A percentile compares a stretch with the other conserved stretches of the same genome.
phyloP scores from a whole-genome alignment of 2,888 invertebrate genomes.

The Calliscelio sp. region DNA sequence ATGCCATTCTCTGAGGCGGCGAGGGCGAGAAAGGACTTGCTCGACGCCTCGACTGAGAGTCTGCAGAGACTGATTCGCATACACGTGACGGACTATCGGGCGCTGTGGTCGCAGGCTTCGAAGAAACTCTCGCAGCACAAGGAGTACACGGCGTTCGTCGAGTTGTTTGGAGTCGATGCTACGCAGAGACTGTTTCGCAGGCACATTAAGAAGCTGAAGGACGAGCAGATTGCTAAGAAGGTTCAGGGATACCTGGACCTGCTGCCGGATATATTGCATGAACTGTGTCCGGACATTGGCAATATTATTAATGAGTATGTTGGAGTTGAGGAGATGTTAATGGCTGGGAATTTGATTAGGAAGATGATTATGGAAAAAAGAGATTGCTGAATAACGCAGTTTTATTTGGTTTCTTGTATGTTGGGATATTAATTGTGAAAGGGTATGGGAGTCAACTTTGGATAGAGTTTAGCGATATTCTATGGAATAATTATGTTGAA shows the following conservation, averaged over 20 bases:
- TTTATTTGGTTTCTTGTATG: no score
- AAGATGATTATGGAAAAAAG: no score
- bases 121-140: constrained; percentile 95
- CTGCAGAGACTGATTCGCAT: constrained; percentile 94
- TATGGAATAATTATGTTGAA: no score
- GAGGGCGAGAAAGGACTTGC: constrained; percentile 93
- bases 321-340: no score
- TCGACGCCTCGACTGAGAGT: constrained; percentile 96
- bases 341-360: no score
- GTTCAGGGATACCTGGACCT: constrained; percentile 92
- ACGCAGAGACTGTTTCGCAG: constrained; percentile 92
- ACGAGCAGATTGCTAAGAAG: constrained; percentile 92
- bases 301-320: constrained; percentile 85
- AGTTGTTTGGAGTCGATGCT: constrained; percentile 95
- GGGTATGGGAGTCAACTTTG: no score
- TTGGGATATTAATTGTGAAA: no score
- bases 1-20: constrained; percentile 94
- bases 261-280: constrained; percentile 91
- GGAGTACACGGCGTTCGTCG: constrained; percentile 95
- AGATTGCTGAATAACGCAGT: no score
- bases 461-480: no score
- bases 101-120: constrained; percentile 94
- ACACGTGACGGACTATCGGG: constrained; percentile 93
- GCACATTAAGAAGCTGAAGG: constrained; percentile 93
- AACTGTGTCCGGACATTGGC: constrained; percentile 91